Evolutionary conservation across 2,113 vertebrate species (phyloP), one percentile per base, ranked within the genome.

Genomic region (Chamaea fasciata): DNA sequence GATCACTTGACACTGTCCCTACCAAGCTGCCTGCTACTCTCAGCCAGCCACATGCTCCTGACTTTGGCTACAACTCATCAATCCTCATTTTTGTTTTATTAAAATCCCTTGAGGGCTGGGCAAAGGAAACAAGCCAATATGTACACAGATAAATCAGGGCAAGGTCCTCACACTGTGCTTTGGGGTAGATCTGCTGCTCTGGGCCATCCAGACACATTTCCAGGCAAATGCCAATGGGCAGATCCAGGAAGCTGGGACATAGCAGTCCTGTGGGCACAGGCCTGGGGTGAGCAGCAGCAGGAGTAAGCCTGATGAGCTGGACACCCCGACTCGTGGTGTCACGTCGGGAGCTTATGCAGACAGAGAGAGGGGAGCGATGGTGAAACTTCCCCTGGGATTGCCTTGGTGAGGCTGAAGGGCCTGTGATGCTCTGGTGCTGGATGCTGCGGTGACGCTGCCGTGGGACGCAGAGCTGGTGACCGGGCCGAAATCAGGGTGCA

Each of bases 311-410:
- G n/a, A 7, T 24, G 11, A 0, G 52, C n/a, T 31, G 17, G 41
- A 41, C 41, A 23, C n/a, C 11, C 37, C 1, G 2, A 41, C 22
- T 53, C 0, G 0, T 16, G 46, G 33, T 53, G 5, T 26, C 19
- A 9, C 7, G 65, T 19, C 9, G 41, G 33, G 50, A 65, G 7
- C 27, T 88, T 47, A 16, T 0, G 2, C 62, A 60, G 88, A 23
- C 19, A 41, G 41, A 37, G 59, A 49, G 71, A 82, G 39, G 30
- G 41, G 13, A 55, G 14, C 0, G 9, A 28, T 2, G 20, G 27
- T 30, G 37, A 33, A 68, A 26, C 0, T 39, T 55, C 42, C 19
- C 26, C 39, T 55, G 52, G 47, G 33, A 55, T 60, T 50, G 24
- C 44, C 39, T 42, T 2, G 3, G 44, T 69, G 87, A 69, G 63